phyloP scores from a whole-genome alignment of 2,888 invertebrate species.

The Argyra leucocephala region DNA sequence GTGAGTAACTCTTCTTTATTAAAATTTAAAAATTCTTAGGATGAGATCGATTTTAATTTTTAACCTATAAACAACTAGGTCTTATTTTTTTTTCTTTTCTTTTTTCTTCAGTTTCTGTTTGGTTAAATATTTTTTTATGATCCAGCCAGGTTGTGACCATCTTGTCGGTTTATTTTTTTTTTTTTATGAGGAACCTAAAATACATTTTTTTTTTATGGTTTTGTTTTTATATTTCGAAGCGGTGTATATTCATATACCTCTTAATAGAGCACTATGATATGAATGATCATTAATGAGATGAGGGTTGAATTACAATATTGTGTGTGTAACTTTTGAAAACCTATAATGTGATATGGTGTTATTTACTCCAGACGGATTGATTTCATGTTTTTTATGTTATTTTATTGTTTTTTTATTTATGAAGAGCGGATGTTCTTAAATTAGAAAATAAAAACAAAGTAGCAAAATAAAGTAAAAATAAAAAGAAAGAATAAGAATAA shows the following conservation, averaged over 20 bases:
- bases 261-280: not conserved
- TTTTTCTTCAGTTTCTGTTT: too few relatives aligned
- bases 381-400: not conserved
- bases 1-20: too few relatives aligned
- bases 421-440: not conserved
- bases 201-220: not conserved
- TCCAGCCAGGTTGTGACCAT: not conserved
- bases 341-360: not conserved
- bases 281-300: not conserved
- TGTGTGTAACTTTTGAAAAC: not conserved
- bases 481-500: not conserved
- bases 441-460: not conserved
- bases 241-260: too few relatives aligned
- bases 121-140: not conserved
- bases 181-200: not conserved
- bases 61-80: too few relatives aligned
- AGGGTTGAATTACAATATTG: slow-evolving; percentile 2
- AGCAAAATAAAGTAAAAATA: not conserved
- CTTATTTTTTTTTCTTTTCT: too few relatives aligned
- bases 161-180: slow-evolving; percentile 2
- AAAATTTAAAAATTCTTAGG: too few relatives aligned
- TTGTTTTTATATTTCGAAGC: too few relatives aligned
- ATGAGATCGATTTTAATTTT: too few relatives aligned
- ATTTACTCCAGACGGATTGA: not conserved
- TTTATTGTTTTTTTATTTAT: not conserved